These are phyloP conservation scores for Hypomesus transpacificus DNA, from an alignment of 2,113 vertebrate species.

Conservation along the genomic window DNA sequence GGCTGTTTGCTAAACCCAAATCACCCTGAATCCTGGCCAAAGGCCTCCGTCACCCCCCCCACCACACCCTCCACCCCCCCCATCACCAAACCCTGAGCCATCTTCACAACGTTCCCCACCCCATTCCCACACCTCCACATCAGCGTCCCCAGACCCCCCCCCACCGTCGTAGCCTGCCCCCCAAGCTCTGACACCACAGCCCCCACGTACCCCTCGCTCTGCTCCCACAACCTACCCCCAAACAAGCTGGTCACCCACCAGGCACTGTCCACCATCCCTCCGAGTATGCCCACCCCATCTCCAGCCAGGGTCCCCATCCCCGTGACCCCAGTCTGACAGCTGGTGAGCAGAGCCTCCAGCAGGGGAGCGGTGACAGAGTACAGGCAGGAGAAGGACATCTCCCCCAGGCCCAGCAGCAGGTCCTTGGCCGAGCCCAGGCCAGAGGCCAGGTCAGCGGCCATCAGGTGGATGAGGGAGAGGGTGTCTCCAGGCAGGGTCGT, in stretches of 20 bases:
- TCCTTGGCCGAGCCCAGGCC: conserved; percentile 44
- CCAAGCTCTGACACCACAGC: conserved; percentile 64
- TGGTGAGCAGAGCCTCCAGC: conserved; percentile 48
- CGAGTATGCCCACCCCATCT: conserved; percentile 57
- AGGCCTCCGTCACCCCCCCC: conserved; percentile 41
- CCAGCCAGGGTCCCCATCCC: conserved; percentile 63
- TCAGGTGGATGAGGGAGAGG: conserved; percentile 53
- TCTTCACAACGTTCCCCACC: conserved; percentile 44
- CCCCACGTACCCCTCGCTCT: conserved; percentile 54
- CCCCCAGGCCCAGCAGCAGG: conserved; percentile 43
- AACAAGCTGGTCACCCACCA: conserved; percentile 61
- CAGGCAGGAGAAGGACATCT: conserved; percentile 27
- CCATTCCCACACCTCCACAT: conserved; percentile 55
- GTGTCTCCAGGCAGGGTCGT: conserved; percentile 58
- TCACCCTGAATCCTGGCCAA: conserved; percentile 38
- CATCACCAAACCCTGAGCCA: conserved; percentile 33
- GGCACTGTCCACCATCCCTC: conserved; percentile 42
- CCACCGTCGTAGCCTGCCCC: conserved; percentile 55
- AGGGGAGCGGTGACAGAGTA: conserved; percentile 62
- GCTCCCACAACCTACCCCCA: conserved; percentile 49
- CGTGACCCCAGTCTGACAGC: conserved; percentile 58
- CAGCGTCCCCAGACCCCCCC: conserved; percentile 61
- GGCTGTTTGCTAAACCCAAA: background rate
- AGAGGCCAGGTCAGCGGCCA: conserved; percentile 60
- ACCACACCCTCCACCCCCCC: conserved; percentile 36